Evolutionary conservation across 2,888 invertebrate species (phyloP).

Genomic region (Lobophora halterata): DNA sequence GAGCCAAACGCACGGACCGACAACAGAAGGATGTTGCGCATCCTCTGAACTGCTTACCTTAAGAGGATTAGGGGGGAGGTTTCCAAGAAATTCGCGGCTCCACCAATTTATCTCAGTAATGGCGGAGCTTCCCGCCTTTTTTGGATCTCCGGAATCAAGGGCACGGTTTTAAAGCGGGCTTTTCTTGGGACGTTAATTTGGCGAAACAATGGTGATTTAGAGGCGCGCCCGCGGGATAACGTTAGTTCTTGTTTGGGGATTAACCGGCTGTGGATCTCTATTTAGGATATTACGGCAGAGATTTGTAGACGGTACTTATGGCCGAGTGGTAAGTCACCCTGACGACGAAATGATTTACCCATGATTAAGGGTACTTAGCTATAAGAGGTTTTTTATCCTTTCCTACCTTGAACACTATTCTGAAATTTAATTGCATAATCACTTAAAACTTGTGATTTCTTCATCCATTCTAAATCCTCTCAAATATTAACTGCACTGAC

Average conservation of each 20-base stretch:
- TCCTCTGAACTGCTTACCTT: constrained; percentile 48
- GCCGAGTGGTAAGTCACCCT: too few species aligned
- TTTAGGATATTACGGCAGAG: too few species aligned
- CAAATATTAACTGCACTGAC: constrained; percentile 18
- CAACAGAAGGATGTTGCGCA: constrained; percentile 29
- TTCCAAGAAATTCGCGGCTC: constrained; percentile 48
- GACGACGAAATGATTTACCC: too few species aligned
- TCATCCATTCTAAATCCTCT: constrained; percentile 5
- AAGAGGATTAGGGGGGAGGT: constrained; percentile 37
- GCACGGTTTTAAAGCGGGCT: constrained; percentile 53
- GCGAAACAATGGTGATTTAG: constrained; percentile 64
- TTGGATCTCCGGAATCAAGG: constrained; percentile 64
- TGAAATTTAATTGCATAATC: too few species aligned
- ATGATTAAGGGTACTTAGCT: too few species aligned
- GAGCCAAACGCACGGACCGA: constrained; percentile 25
- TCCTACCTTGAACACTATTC: too few species aligned
- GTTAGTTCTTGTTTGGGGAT: background rate
- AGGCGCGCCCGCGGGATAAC: constrained; percentile 29
- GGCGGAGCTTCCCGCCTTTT: constrained; percentile 67
- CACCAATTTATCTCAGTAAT: constrained; percentile 73
- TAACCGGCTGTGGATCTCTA: too few species aligned
- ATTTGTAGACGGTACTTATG: too few species aligned
- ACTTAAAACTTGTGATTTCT: too few species aligned
- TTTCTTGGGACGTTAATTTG: constrained; percentile 61
- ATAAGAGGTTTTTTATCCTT: too few species aligned